Evolutionary conservation across 2,888 invertebrate genomes (phyloP).

Genomic region (Microchrysa polita): DNA sequence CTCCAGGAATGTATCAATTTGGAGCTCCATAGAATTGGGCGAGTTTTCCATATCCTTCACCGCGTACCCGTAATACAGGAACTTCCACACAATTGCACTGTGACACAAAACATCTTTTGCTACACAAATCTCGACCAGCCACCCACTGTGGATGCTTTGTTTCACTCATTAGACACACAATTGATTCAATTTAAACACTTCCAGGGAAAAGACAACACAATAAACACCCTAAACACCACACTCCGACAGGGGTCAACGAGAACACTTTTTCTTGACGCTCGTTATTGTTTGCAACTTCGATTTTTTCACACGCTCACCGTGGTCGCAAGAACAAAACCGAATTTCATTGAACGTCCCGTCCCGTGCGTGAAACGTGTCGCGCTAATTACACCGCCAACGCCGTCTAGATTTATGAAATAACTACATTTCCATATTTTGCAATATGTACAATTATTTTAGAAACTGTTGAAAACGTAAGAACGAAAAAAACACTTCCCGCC

Average conservation of each 20-base stretch:
- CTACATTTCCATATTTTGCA: too few species aligned
- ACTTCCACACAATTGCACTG: background rate
- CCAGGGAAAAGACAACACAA: background rate
- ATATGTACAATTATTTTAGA: too few species aligned
- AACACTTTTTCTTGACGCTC: too few species aligned
- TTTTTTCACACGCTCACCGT: too few species aligned
- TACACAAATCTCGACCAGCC: background rate
- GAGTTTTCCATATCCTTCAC: slow-evolving; percentile 63
- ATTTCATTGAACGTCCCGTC: too few species aligned
- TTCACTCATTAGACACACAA: background rate
- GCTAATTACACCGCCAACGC: too few species aligned
- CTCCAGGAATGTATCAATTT: slow-evolving; percentile 86
- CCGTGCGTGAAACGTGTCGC: too few species aligned
- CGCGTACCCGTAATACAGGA: background rate
- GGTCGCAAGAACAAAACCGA: too few species aligned
- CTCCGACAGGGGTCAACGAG: too few species aligned
- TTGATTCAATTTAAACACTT: slow-evolving; percentile 9
- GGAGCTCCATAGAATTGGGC: slow-evolving; percentile 77
- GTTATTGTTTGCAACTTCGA: too few species aligned
- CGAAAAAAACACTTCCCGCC: slow-evolving; percentile 24
- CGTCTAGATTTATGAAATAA: too few species aligned
- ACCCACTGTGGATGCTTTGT: background rate
- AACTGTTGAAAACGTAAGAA: too few species aligned
- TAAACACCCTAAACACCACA: slow-evolving; percentile 10
- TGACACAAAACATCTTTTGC: background rate